Conservation (phyloP, 1,140 invertebrate genomes). For the Hyphantria cunea region DNA sequence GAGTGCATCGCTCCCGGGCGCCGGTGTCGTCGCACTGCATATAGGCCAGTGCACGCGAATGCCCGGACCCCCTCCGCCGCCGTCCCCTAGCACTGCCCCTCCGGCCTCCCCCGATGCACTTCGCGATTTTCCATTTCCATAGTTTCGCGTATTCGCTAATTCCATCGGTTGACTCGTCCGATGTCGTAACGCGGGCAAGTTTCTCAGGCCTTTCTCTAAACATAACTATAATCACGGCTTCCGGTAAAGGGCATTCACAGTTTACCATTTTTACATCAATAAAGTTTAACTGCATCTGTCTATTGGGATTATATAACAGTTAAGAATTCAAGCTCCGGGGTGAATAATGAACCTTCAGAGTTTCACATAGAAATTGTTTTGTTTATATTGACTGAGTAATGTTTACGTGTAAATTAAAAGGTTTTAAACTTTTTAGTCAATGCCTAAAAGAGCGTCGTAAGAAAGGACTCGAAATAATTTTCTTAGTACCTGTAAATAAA, state of each 20-base stretch:
- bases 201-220: conserved; percentile 52
- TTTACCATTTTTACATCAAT: conserved; percentile 21
- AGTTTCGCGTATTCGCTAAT: conserved; percentile 62
- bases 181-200: conserved; percentile 65
- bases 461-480: no score
- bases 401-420: no score
- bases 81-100: conserved; percentile 27
- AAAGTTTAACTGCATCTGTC: conserved; percentile 13
- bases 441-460: no score
- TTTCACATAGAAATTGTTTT: neutral
- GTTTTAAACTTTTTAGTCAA: no score
- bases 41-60: conserved; percentile 79
- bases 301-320: conserved; percentile 11
- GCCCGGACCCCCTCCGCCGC: conserved; percentile 51
- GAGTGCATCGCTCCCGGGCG: conserved; percentile 79
- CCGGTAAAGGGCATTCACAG: conserved; percentile 42
- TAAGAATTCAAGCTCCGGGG: conserved; percentile 28
- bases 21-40: conserved; percentile 79
- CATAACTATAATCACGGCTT: conserved; percentile 36
- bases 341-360: neutral
- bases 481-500: no score
- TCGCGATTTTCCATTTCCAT: conserved; percentile 79
- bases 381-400: no score
- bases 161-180: conserved; percentile 50
- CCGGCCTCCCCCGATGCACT: conserved; percentile 47